Evolutionary conservation across 2,113 vertebrate species (phyloP).

Genomic region (Melierax canorus): DNA sequence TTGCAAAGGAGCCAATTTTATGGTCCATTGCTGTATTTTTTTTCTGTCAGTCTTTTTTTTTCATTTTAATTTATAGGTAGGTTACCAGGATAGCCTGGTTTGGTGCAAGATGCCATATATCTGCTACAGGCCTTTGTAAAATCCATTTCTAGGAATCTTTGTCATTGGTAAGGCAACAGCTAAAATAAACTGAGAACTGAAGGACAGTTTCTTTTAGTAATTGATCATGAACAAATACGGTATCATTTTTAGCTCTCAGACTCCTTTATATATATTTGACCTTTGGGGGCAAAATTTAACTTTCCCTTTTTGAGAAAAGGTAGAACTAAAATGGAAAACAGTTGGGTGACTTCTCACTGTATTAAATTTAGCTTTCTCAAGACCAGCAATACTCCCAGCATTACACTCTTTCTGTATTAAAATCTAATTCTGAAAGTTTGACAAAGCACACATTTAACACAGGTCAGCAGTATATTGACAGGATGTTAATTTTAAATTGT

Average conservation of each 20-base stretch:
- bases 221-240: fast-evolving
- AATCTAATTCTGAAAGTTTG: constrained; percentile 42
- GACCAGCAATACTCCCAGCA: neutral
- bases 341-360: neutral
- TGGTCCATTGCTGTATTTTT: neutral
- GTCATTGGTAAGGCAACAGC: neutral
- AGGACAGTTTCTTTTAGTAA: neutral
- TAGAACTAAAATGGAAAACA: neutral
- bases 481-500: constrained; percentile 62
- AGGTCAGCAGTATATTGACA: constrained; percentile 39
- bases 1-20: neutral
- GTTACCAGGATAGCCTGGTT: neutral
- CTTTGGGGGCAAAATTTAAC: neutral
- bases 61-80: neutral
- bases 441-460: constrained; percentile 35
- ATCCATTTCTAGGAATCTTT: neutral
- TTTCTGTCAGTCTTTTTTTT: neutral
- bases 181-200: neutral
- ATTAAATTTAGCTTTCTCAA: constrained; percentile 7
- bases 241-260: neutral
- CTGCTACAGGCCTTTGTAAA: neutral
- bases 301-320: neutral
- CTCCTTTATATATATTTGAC: neutral
- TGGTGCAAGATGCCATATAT: neutral
- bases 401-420: neutral